A percentile compares a stretch with the other conserved stretches of the same genome.
Evolutionary conservation across 2,797 vertebrate genomes (phyloP).

Genomic region (Ambastaia sidthimunki): DNA sequence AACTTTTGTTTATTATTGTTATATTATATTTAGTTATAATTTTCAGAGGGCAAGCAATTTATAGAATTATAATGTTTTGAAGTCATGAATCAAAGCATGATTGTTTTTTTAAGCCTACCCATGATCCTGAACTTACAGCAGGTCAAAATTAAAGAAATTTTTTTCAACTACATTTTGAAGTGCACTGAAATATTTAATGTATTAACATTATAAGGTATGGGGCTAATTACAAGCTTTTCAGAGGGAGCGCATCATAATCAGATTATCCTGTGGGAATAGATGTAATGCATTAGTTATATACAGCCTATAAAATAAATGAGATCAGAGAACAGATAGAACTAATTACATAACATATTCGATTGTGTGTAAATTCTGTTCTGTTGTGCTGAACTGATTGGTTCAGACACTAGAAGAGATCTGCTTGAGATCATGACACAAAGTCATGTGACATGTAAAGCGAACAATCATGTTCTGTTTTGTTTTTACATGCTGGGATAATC

Average conservation of each 20-base stretch:
- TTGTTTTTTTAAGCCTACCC: background rate
- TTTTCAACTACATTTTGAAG: background rate
- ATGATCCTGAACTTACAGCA: background rate
- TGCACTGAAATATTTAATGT: background rate
- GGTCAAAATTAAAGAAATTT: background rate
- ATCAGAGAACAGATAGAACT: conserved; percentile 6
- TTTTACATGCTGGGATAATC: no score
- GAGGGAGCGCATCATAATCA: background rate
- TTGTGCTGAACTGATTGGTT: no score
- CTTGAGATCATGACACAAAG: no score
- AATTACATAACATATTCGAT: background rate
- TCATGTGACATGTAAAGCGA: no score
- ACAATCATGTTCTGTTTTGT: no score
- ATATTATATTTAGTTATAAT: background rate
- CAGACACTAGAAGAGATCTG: no score
- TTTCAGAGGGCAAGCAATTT: background rate
- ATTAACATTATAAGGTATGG: background rate
- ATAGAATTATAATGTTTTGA: background rate
- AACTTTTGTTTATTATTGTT: background rate
- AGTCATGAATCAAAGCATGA: background rate
- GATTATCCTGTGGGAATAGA: background rate
- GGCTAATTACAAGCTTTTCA: conserved; percentile 1
- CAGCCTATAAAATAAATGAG: background rate
- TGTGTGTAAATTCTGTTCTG: no score
- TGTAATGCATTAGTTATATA: background rate